Conservation (phyloP, 1,140 invertebrate species). For the Caenorhabditis tropicalis region DNA sequence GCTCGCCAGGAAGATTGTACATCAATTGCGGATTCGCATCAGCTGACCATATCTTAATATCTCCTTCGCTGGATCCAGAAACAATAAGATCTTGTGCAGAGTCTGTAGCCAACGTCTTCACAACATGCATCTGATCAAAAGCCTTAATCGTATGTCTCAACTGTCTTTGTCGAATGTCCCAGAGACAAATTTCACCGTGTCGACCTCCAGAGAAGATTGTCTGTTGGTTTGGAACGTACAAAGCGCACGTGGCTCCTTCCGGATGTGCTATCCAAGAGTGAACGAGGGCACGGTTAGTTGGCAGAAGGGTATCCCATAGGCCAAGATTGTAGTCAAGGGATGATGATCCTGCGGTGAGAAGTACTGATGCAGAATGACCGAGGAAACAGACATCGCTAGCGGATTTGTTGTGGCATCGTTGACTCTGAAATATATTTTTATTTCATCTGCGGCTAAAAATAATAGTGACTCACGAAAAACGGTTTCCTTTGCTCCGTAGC, state of each 20-base stretch:
- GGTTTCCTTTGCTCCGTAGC: constrained; percentile 83
- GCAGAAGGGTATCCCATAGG: constrained; percentile 96
- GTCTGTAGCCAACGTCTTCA: constrained; percentile 92
- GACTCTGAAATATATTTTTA: constrained; percentile 85
- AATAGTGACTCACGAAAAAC: constrained; percentile 85
- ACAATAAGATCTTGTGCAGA: constrained; percentile 89
- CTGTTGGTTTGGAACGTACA: constrained; percentile 67
- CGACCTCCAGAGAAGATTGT: constrained; percentile 87
- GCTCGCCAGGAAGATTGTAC: constrained; percentile 88
- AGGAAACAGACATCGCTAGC: constrained; percentile 97
- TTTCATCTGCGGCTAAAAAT: too few relatives aligned
- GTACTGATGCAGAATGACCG: constrained; percentile 87
- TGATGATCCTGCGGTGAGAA: constrained; percentile 95
- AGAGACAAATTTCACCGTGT: constrained; percentile 90
- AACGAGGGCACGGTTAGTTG: constrained; percentile 89
- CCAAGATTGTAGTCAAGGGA: constrained; percentile 96
- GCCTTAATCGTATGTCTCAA: constrained; percentile 83
- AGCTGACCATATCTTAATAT: constrained; percentile 96
- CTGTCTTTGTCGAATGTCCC: constrained; percentile 81
- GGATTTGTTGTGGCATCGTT: constrained; percentile 94
- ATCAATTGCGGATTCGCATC: constrained; percentile 82
- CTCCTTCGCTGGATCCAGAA: constrained; percentile 95
- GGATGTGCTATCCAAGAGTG: constrained; percentile 73
- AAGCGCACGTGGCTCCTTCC: constrained; percentile 67
- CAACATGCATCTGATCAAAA: constrained; percentile 75